A percentile compares a stretch with the other conserved stretches of the same genome.
phyloP scores from a whole-genome alignment of 2,113 vertebrate species.

The Diadophis punctatus region DNA sequence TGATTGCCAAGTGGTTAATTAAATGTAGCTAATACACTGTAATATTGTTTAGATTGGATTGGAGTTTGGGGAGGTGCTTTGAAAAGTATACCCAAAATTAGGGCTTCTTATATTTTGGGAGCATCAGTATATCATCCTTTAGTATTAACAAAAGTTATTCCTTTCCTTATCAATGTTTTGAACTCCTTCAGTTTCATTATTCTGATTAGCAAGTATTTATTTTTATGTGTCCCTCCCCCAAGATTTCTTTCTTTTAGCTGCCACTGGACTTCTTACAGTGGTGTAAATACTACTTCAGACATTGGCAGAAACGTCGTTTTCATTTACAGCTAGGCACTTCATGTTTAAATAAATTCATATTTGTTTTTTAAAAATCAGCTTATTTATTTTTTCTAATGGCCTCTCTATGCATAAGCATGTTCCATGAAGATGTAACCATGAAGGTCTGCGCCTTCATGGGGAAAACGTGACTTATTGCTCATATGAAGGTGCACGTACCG shows the following conservation, averaged over 20 bases:
- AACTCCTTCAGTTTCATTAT: background rate
- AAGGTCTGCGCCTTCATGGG: background rate
- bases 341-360: slow-evolving; percentile 2
- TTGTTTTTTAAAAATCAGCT: background rate
- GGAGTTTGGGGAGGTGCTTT: background rate
- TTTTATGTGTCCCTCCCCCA: background rate
- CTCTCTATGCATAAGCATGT: slow-evolving; percentile 20
- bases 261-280: background rate
- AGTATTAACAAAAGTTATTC: background rate
- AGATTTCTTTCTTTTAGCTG: background rate
- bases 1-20: background rate
- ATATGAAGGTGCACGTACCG: background rate
- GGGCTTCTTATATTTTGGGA: background rate
- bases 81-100: background rate
- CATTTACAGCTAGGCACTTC: slow-evolving; percentile 7
- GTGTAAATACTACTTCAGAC: too few species aligned
- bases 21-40: background rate
- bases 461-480: background rate
- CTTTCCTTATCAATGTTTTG: background rate
- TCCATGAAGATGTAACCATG: background rate
- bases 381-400: slow-evolving; percentile 11
- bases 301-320: background rate
- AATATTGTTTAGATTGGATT: background rate
- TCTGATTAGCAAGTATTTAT: background rate
- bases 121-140: background rate